phyloP scores from a whole-genome alignment of 2,113 vertebrate genomes.

The Panthera uncia region DNA sequence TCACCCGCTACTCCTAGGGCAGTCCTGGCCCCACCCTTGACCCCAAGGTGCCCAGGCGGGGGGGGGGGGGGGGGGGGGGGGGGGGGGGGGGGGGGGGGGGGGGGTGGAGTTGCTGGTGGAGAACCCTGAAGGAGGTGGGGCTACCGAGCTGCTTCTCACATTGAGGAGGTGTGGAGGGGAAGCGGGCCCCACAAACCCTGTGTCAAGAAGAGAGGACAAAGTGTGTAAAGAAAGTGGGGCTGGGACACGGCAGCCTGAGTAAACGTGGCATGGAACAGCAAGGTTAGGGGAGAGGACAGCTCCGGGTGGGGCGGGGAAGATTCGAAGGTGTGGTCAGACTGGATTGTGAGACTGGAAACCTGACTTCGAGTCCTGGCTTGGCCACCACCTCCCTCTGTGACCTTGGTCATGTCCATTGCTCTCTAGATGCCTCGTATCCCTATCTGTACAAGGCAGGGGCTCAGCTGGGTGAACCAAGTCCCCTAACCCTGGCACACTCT shows the following conservation, averaged over 20 bases:
- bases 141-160: neutral
- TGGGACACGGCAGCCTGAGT: neutral
- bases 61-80: no score
- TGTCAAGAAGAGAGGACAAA: neutral
- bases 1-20: neutral
- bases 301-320: neutral
- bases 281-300: neutral
- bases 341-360: neutral
- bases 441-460: neutral
- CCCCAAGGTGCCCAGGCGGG: neutral
- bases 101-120: neutral
- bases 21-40: neutral
- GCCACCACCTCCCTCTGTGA: neutral
- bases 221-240: accelerated
- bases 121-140: no score
- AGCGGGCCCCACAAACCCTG: neutral
- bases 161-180: neutral
- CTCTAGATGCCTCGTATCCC: neutral
- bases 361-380: neutral
- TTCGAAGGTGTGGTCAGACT: neutral
- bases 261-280: neutral
- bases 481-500: neutral
- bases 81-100: no score
- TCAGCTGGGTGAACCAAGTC: neutral
- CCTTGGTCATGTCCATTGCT: accelerated